Conservation (phyloP, 2,113 vertebrate species). For the Falco punctatus region DNA sequence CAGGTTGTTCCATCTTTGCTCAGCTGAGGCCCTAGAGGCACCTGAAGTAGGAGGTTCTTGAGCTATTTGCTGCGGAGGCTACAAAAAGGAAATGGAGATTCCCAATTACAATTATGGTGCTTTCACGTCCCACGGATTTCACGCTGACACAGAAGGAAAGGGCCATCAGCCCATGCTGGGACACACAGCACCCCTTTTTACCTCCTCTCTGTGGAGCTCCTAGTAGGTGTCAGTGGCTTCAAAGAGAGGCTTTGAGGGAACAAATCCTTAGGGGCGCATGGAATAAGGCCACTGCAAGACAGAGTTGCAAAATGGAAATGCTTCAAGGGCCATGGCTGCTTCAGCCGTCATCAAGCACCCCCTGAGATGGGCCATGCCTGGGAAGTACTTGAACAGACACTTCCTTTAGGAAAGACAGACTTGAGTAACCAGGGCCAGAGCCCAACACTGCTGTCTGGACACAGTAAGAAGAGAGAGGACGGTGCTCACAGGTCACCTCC, state of each 20-base stretch:
- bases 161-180: not conserved
- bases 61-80: not conserved
- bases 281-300: not conserved
- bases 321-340: not conserved
- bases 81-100: not conserved
- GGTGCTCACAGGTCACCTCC: not conserved
- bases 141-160: not conserved
- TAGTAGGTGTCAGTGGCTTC: not conserved
- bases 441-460: not conserved
- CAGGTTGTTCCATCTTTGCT: not conserved
- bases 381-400: not conserved
- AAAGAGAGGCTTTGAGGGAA: not conserved
- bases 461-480: not conserved
- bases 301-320: not conserved
- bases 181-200: not conserved
- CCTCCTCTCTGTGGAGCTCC: not conserved
- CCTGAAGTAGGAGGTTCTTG: not conserved
- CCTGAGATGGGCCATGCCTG: not conserved
- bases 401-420: not conserved
- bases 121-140: not conserved
- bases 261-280: not conserved
- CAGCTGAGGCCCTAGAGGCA: not conserved
- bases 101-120: not conserved
- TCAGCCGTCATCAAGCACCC: not conserved
- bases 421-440: not conserved